Conservation (phyloP, 2,797 vertebrate genomes). For the Pagetopsis macropterus region DNA sequence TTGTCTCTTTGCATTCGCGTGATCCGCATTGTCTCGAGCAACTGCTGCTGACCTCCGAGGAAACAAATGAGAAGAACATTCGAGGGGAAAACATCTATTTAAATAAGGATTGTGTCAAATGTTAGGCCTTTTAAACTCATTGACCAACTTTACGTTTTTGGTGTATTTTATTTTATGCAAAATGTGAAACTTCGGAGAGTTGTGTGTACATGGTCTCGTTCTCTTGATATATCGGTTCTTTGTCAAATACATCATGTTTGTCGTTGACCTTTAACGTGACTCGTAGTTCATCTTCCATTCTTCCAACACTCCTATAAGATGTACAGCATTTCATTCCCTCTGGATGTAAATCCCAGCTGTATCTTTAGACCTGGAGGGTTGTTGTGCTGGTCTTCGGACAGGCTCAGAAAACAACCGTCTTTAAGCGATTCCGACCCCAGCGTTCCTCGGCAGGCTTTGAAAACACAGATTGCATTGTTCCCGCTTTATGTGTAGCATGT, state of each 20-base stretch:
- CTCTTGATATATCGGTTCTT: conserved; percentile 22
- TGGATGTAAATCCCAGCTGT: conserved; percentile 14
- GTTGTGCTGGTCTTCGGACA: conserved; percentile 34
- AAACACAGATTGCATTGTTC: conserved; percentile 48
- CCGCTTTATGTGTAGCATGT: conserved; percentile 34
- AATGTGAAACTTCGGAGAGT: background rate
- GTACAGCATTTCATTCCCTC: background rate
- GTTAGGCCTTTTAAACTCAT: background rate
- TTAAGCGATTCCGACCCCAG: background rate
- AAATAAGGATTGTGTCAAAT: background rate
- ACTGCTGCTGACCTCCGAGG: conserved; percentile 6
- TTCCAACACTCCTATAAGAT: conserved; percentile 20
- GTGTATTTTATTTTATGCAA: background rate
- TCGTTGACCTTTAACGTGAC: conserved; percentile 25
- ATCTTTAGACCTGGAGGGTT: conserved; percentile 38
- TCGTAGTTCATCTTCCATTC: conserved; percentile 16
- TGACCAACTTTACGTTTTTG: background rate
- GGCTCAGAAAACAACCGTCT: conserved; percentile 22
- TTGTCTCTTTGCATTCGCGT: conserved; percentile 46
- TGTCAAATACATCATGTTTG: conserved; percentile 46
- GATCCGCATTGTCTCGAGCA: conserved; percentile 48
- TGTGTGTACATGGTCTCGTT: background rate
- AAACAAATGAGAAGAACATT: background rate
- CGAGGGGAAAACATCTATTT: background rate
- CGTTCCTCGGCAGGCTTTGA: conserved; percentile 19